Conservation (phyloP, 2,888 invertebrate genomes). For the Trichogramma dendrolimi region DNA sequence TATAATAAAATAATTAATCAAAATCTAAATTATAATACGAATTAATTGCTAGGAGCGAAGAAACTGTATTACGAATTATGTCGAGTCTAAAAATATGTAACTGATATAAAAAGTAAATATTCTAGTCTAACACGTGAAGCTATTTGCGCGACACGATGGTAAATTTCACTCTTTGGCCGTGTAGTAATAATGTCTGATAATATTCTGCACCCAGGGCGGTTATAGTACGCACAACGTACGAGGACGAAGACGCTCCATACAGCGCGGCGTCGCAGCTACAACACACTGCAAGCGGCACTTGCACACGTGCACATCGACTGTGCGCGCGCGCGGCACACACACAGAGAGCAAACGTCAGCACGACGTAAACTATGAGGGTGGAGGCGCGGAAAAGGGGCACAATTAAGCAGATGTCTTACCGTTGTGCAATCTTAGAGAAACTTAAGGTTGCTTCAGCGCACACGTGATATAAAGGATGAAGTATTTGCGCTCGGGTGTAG, state of each 20-base stretch:
- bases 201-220: constrained; percentile 26
- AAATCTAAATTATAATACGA: no score
- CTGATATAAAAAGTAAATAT: no score
- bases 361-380: constrained; percentile 25
- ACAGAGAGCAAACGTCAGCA: constrained; percentile 17
- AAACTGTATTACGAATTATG: no score
- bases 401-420: constrained; percentile 42
- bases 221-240: constrained; percentile 17
- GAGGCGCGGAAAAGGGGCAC: constrained; percentile 33
- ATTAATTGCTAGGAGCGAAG: no score
- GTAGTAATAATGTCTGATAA: constrained; percentile 12
- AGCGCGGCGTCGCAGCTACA: no score
- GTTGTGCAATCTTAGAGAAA: constrained; percentile 42
- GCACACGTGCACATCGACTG: constrained; percentile 9
- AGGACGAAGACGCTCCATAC: neutral
- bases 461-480: constrained; percentile 20
- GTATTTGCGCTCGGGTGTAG: constrained; percentile 4
- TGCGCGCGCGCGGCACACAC: constrained; percentile 13
- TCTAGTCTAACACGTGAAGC: no score
- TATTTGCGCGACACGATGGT: neutral
- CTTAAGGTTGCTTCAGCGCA: constrained; percentile 32
- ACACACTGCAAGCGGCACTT: no score
- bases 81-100: no score
- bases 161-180: neutral
- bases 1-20: no score